Base-by-base conservation (phyloP, 2,888 invertebrate species). In the Platycheirus albimanus region DNA sequence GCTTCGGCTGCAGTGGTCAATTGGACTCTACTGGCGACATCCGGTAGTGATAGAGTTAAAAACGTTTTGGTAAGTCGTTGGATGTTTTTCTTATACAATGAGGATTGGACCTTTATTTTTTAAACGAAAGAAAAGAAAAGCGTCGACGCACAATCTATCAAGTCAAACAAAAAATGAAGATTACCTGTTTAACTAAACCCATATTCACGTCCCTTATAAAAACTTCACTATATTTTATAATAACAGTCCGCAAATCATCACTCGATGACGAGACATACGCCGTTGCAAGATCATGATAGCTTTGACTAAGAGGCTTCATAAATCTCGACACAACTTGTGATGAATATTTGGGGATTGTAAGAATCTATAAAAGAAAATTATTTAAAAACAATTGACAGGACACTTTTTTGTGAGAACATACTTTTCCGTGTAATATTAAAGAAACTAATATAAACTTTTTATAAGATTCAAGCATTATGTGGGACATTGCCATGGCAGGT, bases 381-480 rank as follows among this genome's bases (percentile, higher is more conserved):
- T 17, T 45, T 3, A 43, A 54, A 54, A 41, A 13, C 8, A 28
- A 24, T 24, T 24, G 3, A 24, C 24, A 24, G 3, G 3, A 24
- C 3, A 24, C 24, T 33, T 33, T 33, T 24, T 5, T 24, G 3
- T 5, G n/a, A 10, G 7, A 8, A 10, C 85, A 88, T 88, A 97
- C 96, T 93, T 98, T 98, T 88, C 98, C 98, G 91, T 97, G 95
- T 79, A 97, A 91, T 88, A 99, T 96, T 72, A 98, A 93, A 41
- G 98, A 97, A 38, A 99, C 95, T 85, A 99, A 92, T 87, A 98
- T 95, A 88, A 96, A 98, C 90, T 99, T 99, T 91, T 99, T 99
- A 91, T 98, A 99, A 11, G 98, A 95, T 91, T 99, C 99, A 79
- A 99, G 92, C 98, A 99, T 98, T 80, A 99, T 97, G 90, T 98